These are phyloP conservation scores for Willowsia nigromaculata DNA, from an alignment of 2,888 invertebrate genomes.

Conservation along the genomic window DNA sequence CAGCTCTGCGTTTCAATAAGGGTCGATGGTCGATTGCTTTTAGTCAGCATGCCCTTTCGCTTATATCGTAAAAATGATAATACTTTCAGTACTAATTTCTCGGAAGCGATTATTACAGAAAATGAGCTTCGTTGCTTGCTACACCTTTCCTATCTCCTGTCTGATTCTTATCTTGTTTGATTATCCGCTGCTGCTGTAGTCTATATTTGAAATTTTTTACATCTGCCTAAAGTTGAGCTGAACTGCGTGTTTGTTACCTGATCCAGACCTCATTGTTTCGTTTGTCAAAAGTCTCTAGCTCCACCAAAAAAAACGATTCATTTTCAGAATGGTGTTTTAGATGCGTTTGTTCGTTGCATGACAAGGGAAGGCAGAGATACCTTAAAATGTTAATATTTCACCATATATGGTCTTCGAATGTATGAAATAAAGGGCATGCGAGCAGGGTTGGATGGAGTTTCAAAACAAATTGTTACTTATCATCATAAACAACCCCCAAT, in stretches of 20 bases:
- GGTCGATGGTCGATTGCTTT: no score
- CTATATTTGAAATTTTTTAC: neutral
- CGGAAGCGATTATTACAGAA: slow-evolving; percentile 18
- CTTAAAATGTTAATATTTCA: slow-evolving; percentile 22
- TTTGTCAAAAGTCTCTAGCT: neutral
- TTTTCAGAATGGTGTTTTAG: neutral
- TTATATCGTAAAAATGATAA: neutral
- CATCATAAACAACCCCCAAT: neutral
- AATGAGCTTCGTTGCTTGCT: neutral
- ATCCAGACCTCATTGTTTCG: neutral
- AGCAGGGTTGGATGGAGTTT: neutral
- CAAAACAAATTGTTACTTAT: slow-evolving; percentile 34
- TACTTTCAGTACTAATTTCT: neutral
- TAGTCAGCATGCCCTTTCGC: neutral
- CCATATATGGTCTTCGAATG: slow-evolving; percentile 38
- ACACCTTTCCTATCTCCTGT: neutral
- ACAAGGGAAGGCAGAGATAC: neutral
- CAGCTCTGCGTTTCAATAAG: neutral
- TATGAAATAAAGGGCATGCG: slow-evolving; percentile 30
- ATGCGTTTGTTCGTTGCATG: neutral
- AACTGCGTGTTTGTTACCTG: slow-evolving; percentile 4
- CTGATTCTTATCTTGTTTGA: neutral
- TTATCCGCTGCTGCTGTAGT: neutral
- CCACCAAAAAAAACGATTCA: neutral
- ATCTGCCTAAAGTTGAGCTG: neutral